Evolutionary conservation across 2,113 vertebrate genomes (phyloP), one percentile per base, ranked within the genome.

Genomic region (Hydropotes inermis): DNA sequence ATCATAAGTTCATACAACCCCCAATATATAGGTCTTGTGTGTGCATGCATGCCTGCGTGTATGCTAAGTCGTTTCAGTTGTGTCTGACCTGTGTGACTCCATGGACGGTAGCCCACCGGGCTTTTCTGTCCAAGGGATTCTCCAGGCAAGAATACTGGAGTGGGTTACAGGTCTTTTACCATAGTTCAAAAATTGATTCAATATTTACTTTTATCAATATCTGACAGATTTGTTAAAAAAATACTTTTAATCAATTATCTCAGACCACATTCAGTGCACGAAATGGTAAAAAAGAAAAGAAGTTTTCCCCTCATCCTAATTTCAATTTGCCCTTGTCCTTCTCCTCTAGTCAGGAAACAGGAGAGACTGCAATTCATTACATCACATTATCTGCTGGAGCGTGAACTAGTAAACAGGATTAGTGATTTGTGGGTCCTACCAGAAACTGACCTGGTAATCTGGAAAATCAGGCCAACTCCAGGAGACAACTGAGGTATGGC

Each of bases 401-500:
- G 1, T 52, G 55, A 85, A 52, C 78, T 39, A 52, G 47, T 47
- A 57, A 28, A 83, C 28, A 84, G 6, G 81, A 60, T 0, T 86
- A 27, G 16, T 39, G 55, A 61, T 76, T 47, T 25, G 45, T 61
- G n/a, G 16, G 43, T 76, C 45, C 76, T 61, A 52, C 78, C 7
- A 30, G 60, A 81, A 55, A 47, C 67, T 60, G 95, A 64, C 74
- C 79, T 95, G 87, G 79, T 94, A 96, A 89, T 87, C 67, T 60
- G 43, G 79, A 58, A 97, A 98, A 96, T 17, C 15, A 96, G 97
- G 92, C 36, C 94, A 92, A 19, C 79, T 95, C 74, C 74, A 45
- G 39, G 83, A 89, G 45, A 79, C 90, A 89, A 23, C 1, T 33
- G 79, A 78, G 30, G 79, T 52, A 60, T 64, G 81, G 81, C 95